These are phyloP conservation scores for Aphodius granarius DNA, from an alignment of 2,888 invertebrate genomes.

Conservation along the genomic window DNA sequence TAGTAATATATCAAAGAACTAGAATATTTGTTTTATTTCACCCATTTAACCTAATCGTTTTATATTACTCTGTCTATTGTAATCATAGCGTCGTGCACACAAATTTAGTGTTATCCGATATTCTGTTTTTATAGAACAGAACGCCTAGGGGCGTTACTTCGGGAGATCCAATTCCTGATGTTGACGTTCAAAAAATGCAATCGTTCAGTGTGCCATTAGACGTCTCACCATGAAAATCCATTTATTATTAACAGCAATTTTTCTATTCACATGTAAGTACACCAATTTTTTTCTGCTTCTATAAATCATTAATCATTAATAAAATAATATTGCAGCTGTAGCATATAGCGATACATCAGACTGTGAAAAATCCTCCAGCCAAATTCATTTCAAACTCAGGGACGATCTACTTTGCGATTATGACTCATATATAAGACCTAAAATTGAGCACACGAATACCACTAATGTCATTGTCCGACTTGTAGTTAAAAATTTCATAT, in stretches of 20 bases:
- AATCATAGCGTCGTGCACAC: background rate
- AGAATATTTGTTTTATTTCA: background rate
- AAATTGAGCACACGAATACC: constrained; percentile 55
- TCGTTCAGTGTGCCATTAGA: background rate
- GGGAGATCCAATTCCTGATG: background rate
- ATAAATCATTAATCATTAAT: no score
- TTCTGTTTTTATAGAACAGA: background rate
- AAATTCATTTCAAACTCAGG: constrained; percentile 46
- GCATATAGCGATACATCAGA: constrained; percentile 1
- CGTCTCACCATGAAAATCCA: background rate
- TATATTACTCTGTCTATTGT: background rate
- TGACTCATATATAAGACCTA: constrained; percentile 59
- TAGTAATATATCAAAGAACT: constrained; percentile 10
- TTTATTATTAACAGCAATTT: background rate
- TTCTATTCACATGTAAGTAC: background rate
- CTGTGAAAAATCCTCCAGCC: constrained; percentile 20
- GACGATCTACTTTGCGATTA: constrained; percentile 62
- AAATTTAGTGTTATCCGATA: background rate
- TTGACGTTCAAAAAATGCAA: background rate
- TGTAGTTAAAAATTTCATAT: constrained; percentile 59
- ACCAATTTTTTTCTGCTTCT: background rate
- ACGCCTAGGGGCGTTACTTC: background rate
- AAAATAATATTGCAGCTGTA: background rate
- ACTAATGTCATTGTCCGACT: constrained; percentile 60
- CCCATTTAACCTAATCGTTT: no score